Conservation (phyloP, 2,888 invertebrate species). For the Apamea sordens region DNA sequence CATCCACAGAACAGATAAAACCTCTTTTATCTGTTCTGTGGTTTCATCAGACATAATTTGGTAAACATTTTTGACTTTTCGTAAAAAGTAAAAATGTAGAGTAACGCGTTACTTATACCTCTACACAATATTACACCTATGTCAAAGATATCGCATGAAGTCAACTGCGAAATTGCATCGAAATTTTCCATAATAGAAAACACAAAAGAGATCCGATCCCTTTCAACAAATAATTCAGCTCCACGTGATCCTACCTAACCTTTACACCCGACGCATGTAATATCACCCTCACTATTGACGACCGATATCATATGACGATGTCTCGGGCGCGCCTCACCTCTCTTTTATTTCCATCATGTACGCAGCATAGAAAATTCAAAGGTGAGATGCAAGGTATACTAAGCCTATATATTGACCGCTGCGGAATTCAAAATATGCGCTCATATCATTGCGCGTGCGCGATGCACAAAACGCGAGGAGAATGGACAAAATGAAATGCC, state of each 20-base stretch:
- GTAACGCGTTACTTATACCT: not conserved
- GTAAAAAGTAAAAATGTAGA: not conserved
- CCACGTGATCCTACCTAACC: not conserved
- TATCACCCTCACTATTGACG: constrained; percentile 4
- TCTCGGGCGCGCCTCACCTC: not conserved
- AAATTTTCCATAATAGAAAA: not conserved
- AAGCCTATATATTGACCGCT: constrained; percentile 50
- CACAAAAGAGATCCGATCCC: not conserved
- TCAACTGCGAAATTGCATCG: not conserved
- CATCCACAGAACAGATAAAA: no score
- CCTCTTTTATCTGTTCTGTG: no score
- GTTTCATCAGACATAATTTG: not conserved
- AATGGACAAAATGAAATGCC: constrained; percentile 39
- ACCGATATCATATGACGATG: constrained; percentile 7
- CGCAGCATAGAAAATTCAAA: constrained; percentile 25
- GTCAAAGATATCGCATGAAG: not conserved
- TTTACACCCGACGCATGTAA: constrained; percentile 9
- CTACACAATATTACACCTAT: not conserved
- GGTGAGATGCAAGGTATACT: constrained; percentile 44
- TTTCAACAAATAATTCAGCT: constrained; percentile 33
- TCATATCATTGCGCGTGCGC: constrained; percentile 47
- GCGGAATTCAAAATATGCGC: constrained; percentile 53
- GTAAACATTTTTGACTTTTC: not conserved
- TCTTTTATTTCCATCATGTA: constrained; percentile 16
- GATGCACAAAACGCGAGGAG: constrained; percentile 43